phyloP scores from a whole-genome alignment of 2,888 invertebrate species.

The Sclerodermus sp. region DNA sequence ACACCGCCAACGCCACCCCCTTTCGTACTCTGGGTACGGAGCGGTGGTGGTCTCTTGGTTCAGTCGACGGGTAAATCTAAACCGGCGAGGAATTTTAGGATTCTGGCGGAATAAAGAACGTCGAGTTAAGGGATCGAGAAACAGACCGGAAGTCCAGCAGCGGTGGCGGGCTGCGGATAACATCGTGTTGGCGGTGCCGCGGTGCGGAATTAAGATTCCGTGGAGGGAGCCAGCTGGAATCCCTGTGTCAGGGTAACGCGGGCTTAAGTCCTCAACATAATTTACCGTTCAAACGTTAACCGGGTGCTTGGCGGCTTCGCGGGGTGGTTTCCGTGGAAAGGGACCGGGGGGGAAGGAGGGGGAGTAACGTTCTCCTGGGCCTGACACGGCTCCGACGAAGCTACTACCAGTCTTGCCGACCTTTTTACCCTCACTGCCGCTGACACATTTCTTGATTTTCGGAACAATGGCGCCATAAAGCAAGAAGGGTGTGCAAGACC shows the following conservation, averaged over 20 bases:
- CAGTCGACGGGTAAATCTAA: too few species aligned
- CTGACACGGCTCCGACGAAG: conserved; percentile 45
- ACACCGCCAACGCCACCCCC: too few species aligned
- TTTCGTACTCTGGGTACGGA: too few species aligned
- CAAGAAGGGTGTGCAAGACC: conserved; percentile 36
- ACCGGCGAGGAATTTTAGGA: background rate
- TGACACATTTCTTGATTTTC: conserved; percentile 58
- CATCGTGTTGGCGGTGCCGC: conserved; percentile 13
- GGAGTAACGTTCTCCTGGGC: conserved; percentile 48
- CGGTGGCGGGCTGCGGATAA: conserved; percentile 11
- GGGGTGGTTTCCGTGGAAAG: conserved; percentile 39
- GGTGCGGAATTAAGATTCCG: conserved; percentile 41
- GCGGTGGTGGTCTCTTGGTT: too few species aligned
- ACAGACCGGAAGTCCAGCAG: conserved; percentile 4
- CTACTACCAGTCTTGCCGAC: conserved; percentile 35
- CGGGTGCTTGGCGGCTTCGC: conserved; percentile 15
- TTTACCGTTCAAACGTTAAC: conserved; percentile 46
- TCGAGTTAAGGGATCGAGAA: background rate
- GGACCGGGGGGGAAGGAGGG: conserved; percentile 20
- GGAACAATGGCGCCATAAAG: conserved; percentile 53
- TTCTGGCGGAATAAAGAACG: background rate
- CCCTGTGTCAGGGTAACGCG: conserved; percentile 17
- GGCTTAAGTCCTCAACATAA: conserved; percentile 37
- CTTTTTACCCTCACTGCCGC: conserved; percentile 52
- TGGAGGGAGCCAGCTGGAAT: conserved; percentile 17